Conservation (phyloP, 2,113 vertebrate genomes). For the Thunnus maccoyii region DNA sequence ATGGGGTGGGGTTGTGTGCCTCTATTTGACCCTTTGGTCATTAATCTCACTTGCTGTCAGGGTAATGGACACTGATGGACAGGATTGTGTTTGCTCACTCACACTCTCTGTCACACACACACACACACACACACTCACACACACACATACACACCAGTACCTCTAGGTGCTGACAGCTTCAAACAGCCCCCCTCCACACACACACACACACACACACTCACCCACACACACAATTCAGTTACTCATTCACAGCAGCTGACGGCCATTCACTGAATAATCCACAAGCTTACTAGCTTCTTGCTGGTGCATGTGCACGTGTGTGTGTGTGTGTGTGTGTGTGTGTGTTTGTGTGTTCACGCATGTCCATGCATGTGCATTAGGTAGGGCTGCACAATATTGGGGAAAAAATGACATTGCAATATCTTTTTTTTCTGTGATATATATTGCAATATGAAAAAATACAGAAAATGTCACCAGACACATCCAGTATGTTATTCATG, state of each 20-base stretch:
- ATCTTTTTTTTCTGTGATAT: too few species aligned
- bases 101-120: conserved; percentile 65
- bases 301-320: conserved; percentile 18
- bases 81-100: conserved; percentile 76
- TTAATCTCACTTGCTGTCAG: conserved; percentile 88
- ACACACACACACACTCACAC: conserved; percentile 32
- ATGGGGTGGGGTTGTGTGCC: conserved; percentile 53
- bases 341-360: conserved; percentile 10
- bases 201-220: conserved; percentile 52
- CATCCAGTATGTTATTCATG: too few species aligned
- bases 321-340: conserved; percentile 27
- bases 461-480: too few species aligned
- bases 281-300: conserved; percentile 24
- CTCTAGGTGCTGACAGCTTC: conserved; percentile 72
- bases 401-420: too few species aligned
- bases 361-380: neutral
- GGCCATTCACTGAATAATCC: conserved; percentile 69
- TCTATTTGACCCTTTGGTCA: conserved; percentile 85
- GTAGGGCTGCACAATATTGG: too few species aligned
- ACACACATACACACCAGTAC: conserved; percentile 42
- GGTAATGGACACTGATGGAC: conserved; percentile 87
- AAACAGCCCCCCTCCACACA: conserved; percentile 47
- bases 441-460: too few species aligned
- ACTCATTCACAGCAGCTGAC: conserved; percentile 77
- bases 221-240: conserved; percentile 60